Base-by-base conservation (phyloP, 2,888 invertebrate species). In the Hypena proboscidalis region DNA sequence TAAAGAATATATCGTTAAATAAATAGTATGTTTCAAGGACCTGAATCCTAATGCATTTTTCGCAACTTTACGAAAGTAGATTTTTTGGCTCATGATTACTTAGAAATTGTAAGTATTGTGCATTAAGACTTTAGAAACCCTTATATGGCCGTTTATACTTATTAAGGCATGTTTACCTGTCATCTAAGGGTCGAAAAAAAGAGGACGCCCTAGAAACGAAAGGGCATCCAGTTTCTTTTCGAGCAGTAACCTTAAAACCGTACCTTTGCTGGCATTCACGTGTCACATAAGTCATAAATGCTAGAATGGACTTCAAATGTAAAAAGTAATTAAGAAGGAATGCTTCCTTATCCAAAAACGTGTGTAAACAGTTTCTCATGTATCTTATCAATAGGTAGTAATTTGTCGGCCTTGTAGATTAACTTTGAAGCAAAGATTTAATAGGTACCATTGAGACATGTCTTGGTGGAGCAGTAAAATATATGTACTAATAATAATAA, bases 1-100 rank as follows among this genome's bases (percentile, higher is more conserved):
- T 57, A 52, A 58, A 64, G 56, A 56, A 42, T 45, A 57, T 56
- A 46, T 49, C 43, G 36, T 48, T 56, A 57, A 58, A 43, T 50
- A 64, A 64, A 60, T 61, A 59, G 39, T 44, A 44, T 21, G 26
- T 40, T 34, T 19, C 7, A 9, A 25, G 39, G 23, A 17, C 43
- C 39, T 44, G 57, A 54, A 65, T 57, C 54, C 33, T 31, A 62
- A 57, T 49, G 19, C 10, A 13, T 25, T 23, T 34, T 29, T 56
- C 37, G 45, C 38, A 14, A 30, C 44, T 51, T 36, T 23, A 36
- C 31, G 43, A 58, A 48, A 41, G 44, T 59, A 1, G 27, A 1
- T 17, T 2, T 15, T 27, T 14, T 27, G 6, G 13, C 11, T n/a
- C 3, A 1, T 27, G 1, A 13, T n/a, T n/a, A n/a, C n/a, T n/a